Percentiles rank a stretch among this genome's conserved stretches.
Conservation (phyloP, 2,797 vertebrate genomes). For the Urosaurus nigricauda region DNA sequence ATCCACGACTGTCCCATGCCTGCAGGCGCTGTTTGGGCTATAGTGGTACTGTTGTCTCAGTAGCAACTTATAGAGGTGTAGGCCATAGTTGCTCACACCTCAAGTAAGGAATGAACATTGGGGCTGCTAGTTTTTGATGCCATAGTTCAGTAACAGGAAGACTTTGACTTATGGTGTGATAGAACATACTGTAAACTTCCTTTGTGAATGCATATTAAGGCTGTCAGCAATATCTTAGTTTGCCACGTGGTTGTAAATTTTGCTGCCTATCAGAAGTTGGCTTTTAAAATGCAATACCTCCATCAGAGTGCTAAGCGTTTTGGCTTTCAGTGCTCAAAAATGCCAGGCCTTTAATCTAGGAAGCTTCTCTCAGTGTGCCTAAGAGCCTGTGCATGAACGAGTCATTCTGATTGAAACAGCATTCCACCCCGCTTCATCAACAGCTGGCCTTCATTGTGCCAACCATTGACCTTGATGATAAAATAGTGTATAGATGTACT, state of each 20-base stretch:
- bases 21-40: neutral
- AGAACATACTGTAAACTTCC: no score
- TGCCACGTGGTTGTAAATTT: neutral
- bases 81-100: neutral
- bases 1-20: neutral
- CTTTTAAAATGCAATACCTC: neutral
- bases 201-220: neutral
- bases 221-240: no score
- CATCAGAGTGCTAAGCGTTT: neutral
- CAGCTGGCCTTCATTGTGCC: neutral
- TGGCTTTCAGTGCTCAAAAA: neutral
- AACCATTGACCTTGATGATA: neutral
- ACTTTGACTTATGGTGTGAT: neutral
- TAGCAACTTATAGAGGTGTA: no score
- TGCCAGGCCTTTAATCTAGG: neutral
- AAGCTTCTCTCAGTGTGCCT: neutral
- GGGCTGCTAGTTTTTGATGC: neutral
- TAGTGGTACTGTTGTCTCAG: no score
- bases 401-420: neutral
- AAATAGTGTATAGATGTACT: neutral
- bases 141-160: neutral
- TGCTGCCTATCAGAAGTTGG: neutral
- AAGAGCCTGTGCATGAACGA: neutral
- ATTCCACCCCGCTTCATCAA: neutral
- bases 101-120: neutral